Conservation (phyloP, 2,113 vertebrate species). For the Cariama cristata region DNA sequence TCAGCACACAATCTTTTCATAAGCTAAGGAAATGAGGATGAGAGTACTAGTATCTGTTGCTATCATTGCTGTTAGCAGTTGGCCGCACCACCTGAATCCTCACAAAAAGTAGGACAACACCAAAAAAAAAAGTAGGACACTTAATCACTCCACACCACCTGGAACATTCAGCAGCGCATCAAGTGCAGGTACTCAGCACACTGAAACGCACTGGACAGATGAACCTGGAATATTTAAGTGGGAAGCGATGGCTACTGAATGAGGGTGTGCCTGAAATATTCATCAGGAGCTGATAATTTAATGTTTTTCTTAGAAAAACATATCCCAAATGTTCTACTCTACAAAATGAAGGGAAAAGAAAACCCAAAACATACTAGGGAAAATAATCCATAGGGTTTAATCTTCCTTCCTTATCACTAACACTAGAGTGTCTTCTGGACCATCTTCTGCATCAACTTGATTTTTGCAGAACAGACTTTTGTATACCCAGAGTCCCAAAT, state of each 20-base stretch:
- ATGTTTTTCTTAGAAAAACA: background rate
- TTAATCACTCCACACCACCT: background rate
- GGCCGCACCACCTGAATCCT: background rate
- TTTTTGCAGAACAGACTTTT: background rate
- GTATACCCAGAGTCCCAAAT: background rate
- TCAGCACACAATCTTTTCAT: background rate
- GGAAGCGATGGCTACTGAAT: background rate
- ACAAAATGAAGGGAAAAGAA: background rate
- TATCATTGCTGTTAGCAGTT: background rate
- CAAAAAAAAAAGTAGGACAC: background rate
- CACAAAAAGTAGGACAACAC: conserved; percentile 4
- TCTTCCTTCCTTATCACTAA: background rate
- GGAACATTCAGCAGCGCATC: background rate
- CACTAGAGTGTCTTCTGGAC: background rate
- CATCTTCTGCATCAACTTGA: background rate
- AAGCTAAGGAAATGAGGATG: background rate
- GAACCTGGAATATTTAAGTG: background rate
- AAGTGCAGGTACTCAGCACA: background rate
- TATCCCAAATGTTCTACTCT: background rate
- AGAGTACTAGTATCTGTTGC: background rate
- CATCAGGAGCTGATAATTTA: background rate
- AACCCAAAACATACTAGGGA: background rate
- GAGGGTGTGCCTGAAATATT: background rate
- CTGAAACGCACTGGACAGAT: background rate
- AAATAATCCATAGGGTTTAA: background rate